Evolutionary conservation across 2,888 invertebrate genomes (phyloP).

Genomic region (Stratiomys singularior): DNA sequence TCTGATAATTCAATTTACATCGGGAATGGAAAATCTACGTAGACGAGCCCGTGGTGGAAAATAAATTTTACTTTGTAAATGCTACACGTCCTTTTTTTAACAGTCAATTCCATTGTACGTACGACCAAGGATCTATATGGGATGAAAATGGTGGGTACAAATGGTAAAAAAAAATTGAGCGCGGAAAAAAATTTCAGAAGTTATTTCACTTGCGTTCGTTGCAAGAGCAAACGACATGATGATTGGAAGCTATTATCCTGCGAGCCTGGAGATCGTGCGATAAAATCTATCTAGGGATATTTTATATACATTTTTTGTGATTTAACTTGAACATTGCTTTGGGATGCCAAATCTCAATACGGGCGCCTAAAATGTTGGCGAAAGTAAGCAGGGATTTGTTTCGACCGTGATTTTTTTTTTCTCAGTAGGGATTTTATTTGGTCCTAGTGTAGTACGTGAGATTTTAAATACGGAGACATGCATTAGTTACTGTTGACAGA

Average conservation of each 20-base stretch:
- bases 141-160: not conserved
- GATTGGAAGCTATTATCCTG: constrained; percentile 24
- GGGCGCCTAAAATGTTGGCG: no score
- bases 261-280: not conserved
- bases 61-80: constrained; percentile 49
- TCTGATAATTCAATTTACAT: constrained; percentile 52
- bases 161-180: not conserved
- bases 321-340: no score
- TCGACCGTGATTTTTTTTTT: no score
- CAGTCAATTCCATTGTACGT: not conserved
- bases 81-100: constrained; percentile 19
- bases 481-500: no score
- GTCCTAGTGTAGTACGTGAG: no score
- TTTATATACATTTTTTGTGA: not conserved
- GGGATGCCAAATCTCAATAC: no score
- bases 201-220: not conserved
- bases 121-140: not conserved
- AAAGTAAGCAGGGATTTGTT: no score
- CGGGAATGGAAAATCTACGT: constrained; percentile 46
- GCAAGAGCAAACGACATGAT: constrained; percentile 16
- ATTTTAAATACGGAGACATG: no score
- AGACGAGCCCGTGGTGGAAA: constrained; percentile 50
- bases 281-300: constrained; percentile 1
- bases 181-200: constrained; percentile 22
- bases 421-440: no score